A percentile compares a stretch with the other conserved stretches of the same genome.
These are phyloP conservation scores for Drosophila trapezifrons DNA, from an alignment of 1,140 invertebrate genomes.

Conservation along the genomic window DNA sequence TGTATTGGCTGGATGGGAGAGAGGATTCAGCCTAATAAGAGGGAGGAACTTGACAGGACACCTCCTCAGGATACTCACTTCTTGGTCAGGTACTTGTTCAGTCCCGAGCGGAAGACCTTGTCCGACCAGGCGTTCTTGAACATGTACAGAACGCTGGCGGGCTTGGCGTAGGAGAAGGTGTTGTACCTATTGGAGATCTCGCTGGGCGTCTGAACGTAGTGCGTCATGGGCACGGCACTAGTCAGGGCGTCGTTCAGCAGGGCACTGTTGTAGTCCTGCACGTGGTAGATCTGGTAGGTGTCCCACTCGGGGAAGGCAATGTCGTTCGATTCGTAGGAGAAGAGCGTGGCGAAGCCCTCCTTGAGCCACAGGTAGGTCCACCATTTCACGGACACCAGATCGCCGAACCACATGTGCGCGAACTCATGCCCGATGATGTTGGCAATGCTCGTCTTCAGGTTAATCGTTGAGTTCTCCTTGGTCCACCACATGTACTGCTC, in stretches of 20 bases:
- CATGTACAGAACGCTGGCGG: constrained; percentile 92
- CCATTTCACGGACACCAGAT: constrained; percentile 87
- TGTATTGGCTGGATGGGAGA: constrained; percentile 82
- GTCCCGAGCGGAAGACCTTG: constrained; percentile 91
- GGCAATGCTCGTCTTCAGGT: constrained; percentile 84
- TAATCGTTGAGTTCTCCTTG: constrained; percentile 61
- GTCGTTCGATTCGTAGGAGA: constrained; percentile 84
- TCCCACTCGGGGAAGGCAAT: constrained; percentile 79
- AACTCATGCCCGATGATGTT: constrained; percentile 87
- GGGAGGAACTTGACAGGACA: background rate
- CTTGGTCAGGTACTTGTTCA: constrained; percentile 90
- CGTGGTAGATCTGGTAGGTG: constrained; percentile 88
- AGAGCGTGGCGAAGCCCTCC: constrained; percentile 85
- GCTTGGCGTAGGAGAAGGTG: constrained; percentile 88
- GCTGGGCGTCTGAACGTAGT: constrained; percentile 86
- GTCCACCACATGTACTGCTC: constrained; percentile 76
- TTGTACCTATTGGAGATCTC: constrained; percentile 90
- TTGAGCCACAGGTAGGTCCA: constrained; percentile 86
- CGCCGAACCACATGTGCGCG: constrained; percentile 89
- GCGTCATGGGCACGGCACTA: constrained; percentile 88
- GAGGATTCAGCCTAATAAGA: background rate
- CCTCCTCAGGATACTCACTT: constrained; percentile 83
- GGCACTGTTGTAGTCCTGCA: constrained; percentile 82
- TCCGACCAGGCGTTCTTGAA: constrained; percentile 95
- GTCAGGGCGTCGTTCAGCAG: constrained; percentile 53